Percentiles rank a stretch among this genome's conserved stretches.
Conservation (phyloP, 2,888 invertebrate species). For the Mamestra brassicae region DNA sequence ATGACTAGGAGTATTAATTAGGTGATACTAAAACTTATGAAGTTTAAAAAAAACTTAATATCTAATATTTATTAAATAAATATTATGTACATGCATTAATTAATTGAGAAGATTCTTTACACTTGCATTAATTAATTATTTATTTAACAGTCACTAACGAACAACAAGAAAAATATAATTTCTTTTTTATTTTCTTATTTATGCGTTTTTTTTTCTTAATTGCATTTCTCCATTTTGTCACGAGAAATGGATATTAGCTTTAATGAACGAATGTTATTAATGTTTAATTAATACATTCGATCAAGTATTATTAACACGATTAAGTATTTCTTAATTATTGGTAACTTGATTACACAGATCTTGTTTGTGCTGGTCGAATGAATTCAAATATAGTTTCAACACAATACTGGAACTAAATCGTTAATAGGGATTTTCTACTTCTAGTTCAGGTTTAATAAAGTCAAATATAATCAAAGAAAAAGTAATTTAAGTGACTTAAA, state of each 20-base stretch:
- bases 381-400: slow-evolving; percentile 29
- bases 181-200: slow-evolving; percentile 1
- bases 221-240: slow-evolving; percentile 43
- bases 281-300: slow-evolving; percentile 61
- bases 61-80: not conserved
- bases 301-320: slow-evolving; percentile 60
- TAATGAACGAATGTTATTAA: slow-evolving; percentile 54
- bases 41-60: not conserved
- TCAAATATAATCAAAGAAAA: not conserved
- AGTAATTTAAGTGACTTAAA: not conserved
- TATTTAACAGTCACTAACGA: slow-evolving; percentile 1
- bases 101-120: not conserved
- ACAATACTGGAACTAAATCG: slow-evolving; percentile 13
- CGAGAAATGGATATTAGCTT: slow-evolving; percentile 49
- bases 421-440: not conserved
- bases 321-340: slow-evolving; percentile 45
- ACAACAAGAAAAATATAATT: not conserved
- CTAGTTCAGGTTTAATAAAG: not conserved
- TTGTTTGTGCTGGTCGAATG: slow-evolving; percentile 34
- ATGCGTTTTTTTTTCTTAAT: slow-evolving; percentile 30
- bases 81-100: not conserved
- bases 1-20: not conserved
- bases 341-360: slow-evolving; percentile 53
- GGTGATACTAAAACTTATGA: not conserved
- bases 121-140: slow-evolving; percentile 5